Conservation (phyloP, 2,113 vertebrate genomes). For the Motacilla tschutschensis region DNA sequence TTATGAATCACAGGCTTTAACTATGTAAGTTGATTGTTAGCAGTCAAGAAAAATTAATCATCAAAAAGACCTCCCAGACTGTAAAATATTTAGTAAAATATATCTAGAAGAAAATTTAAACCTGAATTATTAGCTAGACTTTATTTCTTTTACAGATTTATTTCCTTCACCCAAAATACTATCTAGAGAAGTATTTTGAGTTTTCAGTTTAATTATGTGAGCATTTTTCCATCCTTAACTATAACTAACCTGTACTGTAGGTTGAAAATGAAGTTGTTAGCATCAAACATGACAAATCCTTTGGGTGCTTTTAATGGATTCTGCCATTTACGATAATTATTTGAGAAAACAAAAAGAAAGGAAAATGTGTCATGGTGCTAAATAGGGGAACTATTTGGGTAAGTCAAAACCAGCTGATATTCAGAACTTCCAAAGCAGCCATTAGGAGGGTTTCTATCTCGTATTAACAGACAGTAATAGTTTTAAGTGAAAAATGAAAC, state of each 20-base stretch:
- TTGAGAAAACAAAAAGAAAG: background rate
- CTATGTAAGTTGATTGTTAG: background rate
- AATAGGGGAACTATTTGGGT: background rate
- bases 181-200: background rate
- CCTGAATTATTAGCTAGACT: background rate
- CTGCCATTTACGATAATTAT: background rate
- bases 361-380: background rate
- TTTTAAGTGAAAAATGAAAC: background rate
- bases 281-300: background rate
- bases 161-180: background rate
- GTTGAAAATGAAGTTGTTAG: background rate
- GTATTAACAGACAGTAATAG: background rate
- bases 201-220: background rate
- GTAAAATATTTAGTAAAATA: background rate
- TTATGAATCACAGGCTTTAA: background rate
- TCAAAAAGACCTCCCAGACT: background rate
- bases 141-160: background rate
- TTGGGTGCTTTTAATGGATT: background rate
- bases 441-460: background rate
- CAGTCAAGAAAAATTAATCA: background rate
- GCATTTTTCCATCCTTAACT: background rate
- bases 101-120: background rate
- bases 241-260: background rate
- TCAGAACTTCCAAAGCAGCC: background rate
- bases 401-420: background rate